Base-by-base conservation (phyloP, 2,113 vertebrate genomes). In the Orycteropus afer region DNA sequence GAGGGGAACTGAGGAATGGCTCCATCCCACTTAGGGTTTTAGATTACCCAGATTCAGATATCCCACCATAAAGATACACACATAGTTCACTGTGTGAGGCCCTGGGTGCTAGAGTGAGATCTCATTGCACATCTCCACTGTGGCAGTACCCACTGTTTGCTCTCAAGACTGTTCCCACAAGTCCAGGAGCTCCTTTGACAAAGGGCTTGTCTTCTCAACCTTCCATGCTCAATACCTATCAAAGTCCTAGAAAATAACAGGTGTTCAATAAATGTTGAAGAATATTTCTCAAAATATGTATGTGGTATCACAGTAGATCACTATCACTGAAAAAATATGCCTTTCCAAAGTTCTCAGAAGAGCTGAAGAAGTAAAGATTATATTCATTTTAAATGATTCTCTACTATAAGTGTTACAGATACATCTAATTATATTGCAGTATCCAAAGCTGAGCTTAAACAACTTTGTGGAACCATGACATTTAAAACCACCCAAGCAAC, bases 281-380 rank as follows among this genome's bases (percentile, higher is more conserved):
- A 89, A 11, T 79, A 90, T 57, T 76, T 47, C 40, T 51, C 76
- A 32, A 57, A 57, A 86, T 20, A 93, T 32, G 59, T 37, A n/a
- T 4, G 37, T 81, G 73, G 61, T 34, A 11, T 65, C 40, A 47
- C 22, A 23, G 45, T 7, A 25, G 7, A 74, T 40, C 5, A 49
- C 53, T 23, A 51, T 29, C 7, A 34, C 47, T 49, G 17, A 47
- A 34, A 40, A 79, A 57, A 65, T 15, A 8, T 29, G 34, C 7
- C 5, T 80, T 80, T 63, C 37, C 18, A 77, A 76, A 69, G 32
- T 57, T 71, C 45, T 80, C 51, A 78, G 76, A 71, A 18, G 17
- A 92, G 23, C 40, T 81, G 7, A 55, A 86, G 47, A 90, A 73
- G 49, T 37, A 85, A 55, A 94, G 74, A 55, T 69, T 83, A 84